These are phyloP conservation scores for Dendroctonus ponderosae DNA, from an alignment of 1,140 invertebrate species.

Conservation along the genomic window DNA sequence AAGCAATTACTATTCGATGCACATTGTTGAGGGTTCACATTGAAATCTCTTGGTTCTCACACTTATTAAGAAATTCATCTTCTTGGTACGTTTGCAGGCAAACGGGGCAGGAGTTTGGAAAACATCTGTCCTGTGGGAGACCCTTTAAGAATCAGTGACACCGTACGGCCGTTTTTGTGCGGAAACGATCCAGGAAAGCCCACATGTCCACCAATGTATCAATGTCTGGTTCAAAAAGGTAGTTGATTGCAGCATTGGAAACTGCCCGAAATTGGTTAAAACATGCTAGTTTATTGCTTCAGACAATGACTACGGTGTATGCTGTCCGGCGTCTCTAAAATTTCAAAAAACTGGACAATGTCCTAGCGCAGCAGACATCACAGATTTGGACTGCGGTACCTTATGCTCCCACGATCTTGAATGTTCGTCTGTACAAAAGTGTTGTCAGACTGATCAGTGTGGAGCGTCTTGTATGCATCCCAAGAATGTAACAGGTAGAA, in stretches of 20 bases:
- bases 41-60: no score
- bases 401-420: conserved; percentile 74
- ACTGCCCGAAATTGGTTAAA: no score
- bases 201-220: conserved; percentile 75
- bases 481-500: conserved; percentile 62
- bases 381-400: conserved; percentile 58
- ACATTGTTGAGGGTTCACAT: no score
- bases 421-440: conserved; percentile 76
- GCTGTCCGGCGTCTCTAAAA: conserved; percentile 74
- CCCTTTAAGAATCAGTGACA: conserved; percentile 76
- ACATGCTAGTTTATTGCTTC: conserved; percentile 9
- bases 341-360: conserved; percentile 75
- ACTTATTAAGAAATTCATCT: no score
- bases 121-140: conserved; percentile 76
- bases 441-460: conserved; percentile 69
- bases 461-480: conserved; percentile 68
- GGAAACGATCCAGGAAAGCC: conserved; percentile 78
- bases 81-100: conserved; percentile 54
- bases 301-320: conserved; percentile 83
- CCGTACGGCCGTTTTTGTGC: conserved; percentile 74
- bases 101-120: conserved; percentile 68
- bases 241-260: no score
- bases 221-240: conserved; percentile 71
- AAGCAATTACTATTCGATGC: no score
- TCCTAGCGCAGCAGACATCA: conserved; percentile 54